Evolutionary conservation across 2,797 vertebrate species (phyloP).

Genomic region (Eidolon dupreanum): DNA sequence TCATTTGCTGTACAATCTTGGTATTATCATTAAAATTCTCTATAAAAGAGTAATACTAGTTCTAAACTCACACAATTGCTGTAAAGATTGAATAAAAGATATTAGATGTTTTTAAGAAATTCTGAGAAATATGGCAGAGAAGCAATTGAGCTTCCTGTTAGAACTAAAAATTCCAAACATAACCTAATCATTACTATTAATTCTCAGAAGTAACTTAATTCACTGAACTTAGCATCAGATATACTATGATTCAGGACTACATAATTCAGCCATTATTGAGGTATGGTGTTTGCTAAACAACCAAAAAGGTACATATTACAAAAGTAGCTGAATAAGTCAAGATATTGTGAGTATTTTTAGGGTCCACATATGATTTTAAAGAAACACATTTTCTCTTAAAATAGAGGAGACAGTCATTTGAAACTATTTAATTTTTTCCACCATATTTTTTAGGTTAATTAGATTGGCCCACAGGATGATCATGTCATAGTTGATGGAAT

Average conservation of each 20-base stretch:
- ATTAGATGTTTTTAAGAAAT: background rate
- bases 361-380: background rate
- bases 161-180: background rate
- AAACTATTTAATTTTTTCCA: background rate
- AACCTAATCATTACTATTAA: background rate
- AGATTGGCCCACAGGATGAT: background rate
- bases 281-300: background rate
- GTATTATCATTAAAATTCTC: background rate
- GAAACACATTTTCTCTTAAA: conserved; percentile 30
- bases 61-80: background rate
- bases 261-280: background rate
- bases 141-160: background rate
- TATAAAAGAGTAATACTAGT: background rate
- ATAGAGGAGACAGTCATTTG: background rate
- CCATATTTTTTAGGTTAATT: background rate
- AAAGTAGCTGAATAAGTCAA: background rate
- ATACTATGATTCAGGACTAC: background rate
- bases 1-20: background rate
- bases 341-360: background rate
- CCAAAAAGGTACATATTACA: background rate
- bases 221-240: background rate
- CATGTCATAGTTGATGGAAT: background rate
- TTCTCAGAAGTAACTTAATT: background rate
- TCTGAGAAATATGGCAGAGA: background rate
- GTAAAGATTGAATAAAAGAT: background rate